Conservation (phyloP, 2,888 invertebrate genomes). For the Hirtodrosophila confusa region DNA sequence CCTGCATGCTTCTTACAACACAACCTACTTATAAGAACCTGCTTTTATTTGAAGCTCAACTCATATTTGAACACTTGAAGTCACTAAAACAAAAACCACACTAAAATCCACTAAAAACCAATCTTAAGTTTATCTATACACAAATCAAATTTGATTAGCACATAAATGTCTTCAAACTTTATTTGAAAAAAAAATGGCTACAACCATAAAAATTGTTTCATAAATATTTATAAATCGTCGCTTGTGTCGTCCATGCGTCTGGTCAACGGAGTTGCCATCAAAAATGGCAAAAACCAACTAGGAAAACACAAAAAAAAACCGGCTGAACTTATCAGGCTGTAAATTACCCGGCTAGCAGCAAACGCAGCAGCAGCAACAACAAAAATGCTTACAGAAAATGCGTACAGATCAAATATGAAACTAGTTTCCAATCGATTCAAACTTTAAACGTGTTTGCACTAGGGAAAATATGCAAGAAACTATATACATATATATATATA, state of each 20-base stretch:
- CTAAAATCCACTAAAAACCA: slow-evolving; percentile 19
- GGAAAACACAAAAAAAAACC: slow-evolving; percentile 37
- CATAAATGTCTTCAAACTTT: slow-evolving; percentile 49
- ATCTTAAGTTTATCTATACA: slow-evolving; percentile 31
- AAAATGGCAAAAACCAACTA: slow-evolving; percentile 27
- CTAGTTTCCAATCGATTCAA: slow-evolving; percentile 54
- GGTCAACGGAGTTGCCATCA: slow-evolving; percentile 28
- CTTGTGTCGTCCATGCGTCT: slow-evolving; percentile 50
- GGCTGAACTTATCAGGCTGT: slow-evolving; percentile 51
- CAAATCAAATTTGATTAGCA: slow-evolving; percentile 59
- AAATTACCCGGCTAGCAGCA: slow-evolving; percentile 52
- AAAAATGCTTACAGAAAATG: slow-evolving; percentile 14
- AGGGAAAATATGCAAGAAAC: slow-evolving; percentile 22
- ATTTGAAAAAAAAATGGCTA: slow-evolving; percentile 22
- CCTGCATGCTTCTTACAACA: slow-evolving; percentile 21
- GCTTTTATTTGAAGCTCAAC: slow-evolving; percentile 6
- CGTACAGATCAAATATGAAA: slow-evolving; percentile 57
- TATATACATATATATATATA: slow-evolving; percentile 2
- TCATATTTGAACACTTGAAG: slow-evolving; percentile 1
- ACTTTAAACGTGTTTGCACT: slow-evolving; percentile 60
- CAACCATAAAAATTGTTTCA: slow-evolving; percentile 64
- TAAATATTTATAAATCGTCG: slow-evolving; percentile 70
- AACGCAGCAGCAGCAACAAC: slow-evolving; percentile 21
- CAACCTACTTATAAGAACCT: neutral
- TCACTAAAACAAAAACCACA: neutral